Percentiles rank a stretch among this genome's conserved stretches.
These are phyloP conservation scores for Cheirogaleus medius DNA, from an alignment of 2,113 vertebrate species.

Conservation along the genomic window DNA sequence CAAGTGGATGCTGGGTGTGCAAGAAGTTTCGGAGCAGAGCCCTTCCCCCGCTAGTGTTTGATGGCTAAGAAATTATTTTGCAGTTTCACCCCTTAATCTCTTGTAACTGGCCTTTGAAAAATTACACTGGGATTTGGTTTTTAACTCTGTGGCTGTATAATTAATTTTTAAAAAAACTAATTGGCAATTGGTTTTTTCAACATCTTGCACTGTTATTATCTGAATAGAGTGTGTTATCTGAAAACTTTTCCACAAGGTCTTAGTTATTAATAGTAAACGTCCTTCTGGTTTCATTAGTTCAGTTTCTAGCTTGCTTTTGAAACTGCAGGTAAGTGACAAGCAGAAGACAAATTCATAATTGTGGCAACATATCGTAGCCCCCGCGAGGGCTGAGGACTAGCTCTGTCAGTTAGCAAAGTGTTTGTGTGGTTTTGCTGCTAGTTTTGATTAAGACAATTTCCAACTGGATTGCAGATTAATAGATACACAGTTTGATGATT, in stretches of 20 bases:
- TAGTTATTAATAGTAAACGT: constrained; percentile 33
- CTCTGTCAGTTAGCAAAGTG: neutral
- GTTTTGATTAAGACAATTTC: neutral
- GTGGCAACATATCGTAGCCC: neutral
- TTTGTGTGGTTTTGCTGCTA: neutral
- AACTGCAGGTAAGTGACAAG: constrained; percentile 27
- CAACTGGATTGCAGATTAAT: neutral
- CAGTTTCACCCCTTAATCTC: neutral
- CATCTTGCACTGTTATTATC: constrained; percentile 33
- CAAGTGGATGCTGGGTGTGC: fast-evolving
- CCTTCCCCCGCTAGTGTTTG: fast-evolving
- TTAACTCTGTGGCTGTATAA: neutral
- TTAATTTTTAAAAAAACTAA: constrained; percentile 30
- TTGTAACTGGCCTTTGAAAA: constrained; percentile 43
- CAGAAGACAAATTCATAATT: neutral
- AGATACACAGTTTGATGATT: neutral
- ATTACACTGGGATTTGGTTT: neutral
- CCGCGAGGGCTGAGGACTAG: neutral
- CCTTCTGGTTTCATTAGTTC: neutral
- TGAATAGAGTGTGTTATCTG: neutral
- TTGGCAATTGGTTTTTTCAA: neutral
- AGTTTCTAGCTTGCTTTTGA: constrained; percentile 8
- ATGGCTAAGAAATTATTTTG: neutral
- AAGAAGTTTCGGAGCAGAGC: neutral
- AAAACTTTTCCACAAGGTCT: constrained; percentile 45